Evolutionary conservation across 2,113 vertebrate species (phyloP).

Genomic region (Myrmophylax atrothorax): DNA sequence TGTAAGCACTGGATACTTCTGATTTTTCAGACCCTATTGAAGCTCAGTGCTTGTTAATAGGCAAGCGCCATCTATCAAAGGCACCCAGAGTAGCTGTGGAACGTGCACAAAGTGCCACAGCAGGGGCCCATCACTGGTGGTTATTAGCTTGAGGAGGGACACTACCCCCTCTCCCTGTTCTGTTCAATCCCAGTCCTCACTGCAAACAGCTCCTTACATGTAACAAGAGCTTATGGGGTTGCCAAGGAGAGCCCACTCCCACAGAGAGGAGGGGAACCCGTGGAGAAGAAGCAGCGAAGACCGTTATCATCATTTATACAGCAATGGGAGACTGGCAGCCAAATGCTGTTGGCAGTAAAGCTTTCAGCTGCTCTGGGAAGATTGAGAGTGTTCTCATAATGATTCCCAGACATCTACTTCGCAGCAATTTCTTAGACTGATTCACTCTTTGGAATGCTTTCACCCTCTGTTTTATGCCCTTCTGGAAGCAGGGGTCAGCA

Average conservation of each 20-base stretch:
- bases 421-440: background rate
- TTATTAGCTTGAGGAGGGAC: background rate
- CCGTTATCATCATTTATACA: slow-evolving; percentile 53
- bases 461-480: background rate
- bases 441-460: background rate
- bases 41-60: background rate
- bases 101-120: background rate
- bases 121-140: background rate
- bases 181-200: background rate
- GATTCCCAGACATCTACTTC: slow-evolving; percentile 57
- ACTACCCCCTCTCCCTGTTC: background rate
- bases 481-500: background rate
- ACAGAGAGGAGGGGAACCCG: background rate
- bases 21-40: background rate
- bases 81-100: background rate
- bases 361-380: slow-evolving; percentile 59
- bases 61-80: background rate
- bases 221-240: background rate
- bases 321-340: slow-evolving; percentile 54
- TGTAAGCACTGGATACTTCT: background rate
- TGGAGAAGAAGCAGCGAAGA: slow-evolving; percentile 55
- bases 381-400: slow-evolving; percentile 39
- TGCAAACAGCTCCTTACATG: background rate
- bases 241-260: slow-evolving; percentile 6
- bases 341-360: slow-evolving; percentile 58